Base-by-base conservation (phyloP, 2,888 invertebrate genomes). In the Plusia festucae region DNA sequence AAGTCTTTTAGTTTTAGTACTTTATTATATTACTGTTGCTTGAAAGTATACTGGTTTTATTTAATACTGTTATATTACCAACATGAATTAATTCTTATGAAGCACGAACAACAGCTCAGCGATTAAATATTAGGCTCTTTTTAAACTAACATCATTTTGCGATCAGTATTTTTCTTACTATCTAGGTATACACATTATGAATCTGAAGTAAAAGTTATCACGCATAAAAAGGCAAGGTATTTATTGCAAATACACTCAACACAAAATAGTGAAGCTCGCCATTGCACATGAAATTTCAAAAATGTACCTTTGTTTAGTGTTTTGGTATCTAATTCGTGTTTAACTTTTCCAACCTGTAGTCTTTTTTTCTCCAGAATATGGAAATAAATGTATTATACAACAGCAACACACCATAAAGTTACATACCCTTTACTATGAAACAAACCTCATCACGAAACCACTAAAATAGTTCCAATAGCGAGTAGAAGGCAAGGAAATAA, bases 381-480 rank as follows among this genome's bases (percentile, higher is more conserved):
- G 27, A 30, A 30, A 30, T 7, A 1, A 30, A 30, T n/a, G n/a
- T n/a, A n/a, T n/a, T n/a, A 30, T 30, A 24, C 24, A 30, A 30
- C 15, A 40, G n/a, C 40, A 40, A 40, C 2, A 0, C n/a, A 0
- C 0, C n/a, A 6, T n/a, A n/a, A 15, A n/a, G n/a, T n/a, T n/a
- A 15, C 40, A n/a, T 6, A 40, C 53, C 44, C 53, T 49, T 54
- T 56, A 59, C 44, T 40, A 61, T 53, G 65, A 60, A 63, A 71
- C 44, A 63, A 54, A 67, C 66, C 56, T 70, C 60, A 69, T 69
- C 75, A 78, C 73, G 73, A 78, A 79, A 68, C 71, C 62, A 75
- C 73, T 73, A 85, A 83, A 85, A 85, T 85, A 83, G 84, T 86
- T 84, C 59, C 60, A 62, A 63, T 69, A 61, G 60, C 68, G 69